These are phyloP conservation scores for Pachycephus smyrnensis DNA, from an alignment of 2,888 invertebrate species.

Conservation along the genomic window DNA sequence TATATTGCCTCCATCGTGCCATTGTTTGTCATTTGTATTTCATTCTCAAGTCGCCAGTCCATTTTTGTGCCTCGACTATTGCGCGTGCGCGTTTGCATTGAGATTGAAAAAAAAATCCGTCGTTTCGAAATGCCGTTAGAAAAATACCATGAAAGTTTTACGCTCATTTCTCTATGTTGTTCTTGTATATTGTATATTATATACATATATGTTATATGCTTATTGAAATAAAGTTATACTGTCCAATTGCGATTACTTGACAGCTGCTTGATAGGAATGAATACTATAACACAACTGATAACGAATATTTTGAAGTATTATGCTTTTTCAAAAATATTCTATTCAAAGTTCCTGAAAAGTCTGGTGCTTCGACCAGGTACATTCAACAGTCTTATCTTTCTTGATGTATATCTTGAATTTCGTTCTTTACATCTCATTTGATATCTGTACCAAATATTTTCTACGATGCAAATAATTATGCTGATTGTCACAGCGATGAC, in stretches of 20 bases:
- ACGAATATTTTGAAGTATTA: too few species aligned
- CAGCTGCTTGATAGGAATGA: too few species aligned
- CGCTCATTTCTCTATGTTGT: constrained; percentile 41
- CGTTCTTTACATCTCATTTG: neutral
- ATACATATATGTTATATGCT: neutral
- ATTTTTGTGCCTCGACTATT: neutral
- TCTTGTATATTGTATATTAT: constrained; percentile 37
- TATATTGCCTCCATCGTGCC: neutral
- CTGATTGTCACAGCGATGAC: constrained; percentile 36
- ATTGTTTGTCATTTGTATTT: neutral
- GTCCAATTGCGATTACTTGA: neutral
- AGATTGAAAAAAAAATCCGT: neutral
- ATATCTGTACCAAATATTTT: constrained; percentile 40
- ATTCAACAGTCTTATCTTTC: neutral
- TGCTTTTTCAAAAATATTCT: too few species aligned
- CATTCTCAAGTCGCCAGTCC: neutral
- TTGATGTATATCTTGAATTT: too few species aligned
- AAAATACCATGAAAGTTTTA: constrained; percentile 4
- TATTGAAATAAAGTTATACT: neutral
- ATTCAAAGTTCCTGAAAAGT: neutral
- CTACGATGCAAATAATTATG: constrained; percentile 45
- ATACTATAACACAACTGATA: too few species aligned
- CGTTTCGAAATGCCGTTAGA: neutral
- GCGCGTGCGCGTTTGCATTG: neutral
- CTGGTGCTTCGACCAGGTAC: neutral